Percentiles rank a stretch among this genome's conserved stretches.
Evolutionary conservation across 2,113 vertebrate species (phyloP).

Genomic region (Callorhinus ursinus): DNA sequence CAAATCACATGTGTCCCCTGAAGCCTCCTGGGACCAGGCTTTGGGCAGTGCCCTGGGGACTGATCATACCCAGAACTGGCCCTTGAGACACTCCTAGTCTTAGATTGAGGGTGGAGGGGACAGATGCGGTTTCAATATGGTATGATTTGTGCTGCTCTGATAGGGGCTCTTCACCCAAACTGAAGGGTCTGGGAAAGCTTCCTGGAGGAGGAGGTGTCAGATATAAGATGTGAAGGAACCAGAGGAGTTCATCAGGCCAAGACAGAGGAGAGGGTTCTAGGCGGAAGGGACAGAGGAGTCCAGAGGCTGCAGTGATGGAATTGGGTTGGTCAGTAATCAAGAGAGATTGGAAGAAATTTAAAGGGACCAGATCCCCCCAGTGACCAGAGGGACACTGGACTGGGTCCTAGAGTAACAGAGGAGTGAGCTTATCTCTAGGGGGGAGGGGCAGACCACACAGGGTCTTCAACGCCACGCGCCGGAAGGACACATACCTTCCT

Average conservation of each 20-base stretch:
- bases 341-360: background rate
- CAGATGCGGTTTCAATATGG: background rate
- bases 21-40: background rate
- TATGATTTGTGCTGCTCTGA: background rate
- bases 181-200: background rate
- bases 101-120: background rate
- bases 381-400: too few relatives aligned
- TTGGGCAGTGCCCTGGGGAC: background rate
- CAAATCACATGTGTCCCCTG: background rate
- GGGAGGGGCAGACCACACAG: background rate
- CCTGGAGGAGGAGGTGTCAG: background rate
- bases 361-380: fast-evolving
- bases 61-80: background rate
- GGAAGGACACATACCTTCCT: background rate
- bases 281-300: background rate
- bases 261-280: background rate
- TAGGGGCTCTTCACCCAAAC: background rate
- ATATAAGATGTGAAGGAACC: background rate
- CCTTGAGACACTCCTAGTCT: background rate
- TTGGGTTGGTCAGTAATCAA: background rate
- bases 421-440: background rate
- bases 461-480: background rate
- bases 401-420: background rate
- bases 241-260: background rate
- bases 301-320: background rate